A percentile compares a stretch with the other conserved stretches of the same genome.
Conservation (phyloP, 1,140 invertebrate species). For the Brachystomella parvula region DNA sequence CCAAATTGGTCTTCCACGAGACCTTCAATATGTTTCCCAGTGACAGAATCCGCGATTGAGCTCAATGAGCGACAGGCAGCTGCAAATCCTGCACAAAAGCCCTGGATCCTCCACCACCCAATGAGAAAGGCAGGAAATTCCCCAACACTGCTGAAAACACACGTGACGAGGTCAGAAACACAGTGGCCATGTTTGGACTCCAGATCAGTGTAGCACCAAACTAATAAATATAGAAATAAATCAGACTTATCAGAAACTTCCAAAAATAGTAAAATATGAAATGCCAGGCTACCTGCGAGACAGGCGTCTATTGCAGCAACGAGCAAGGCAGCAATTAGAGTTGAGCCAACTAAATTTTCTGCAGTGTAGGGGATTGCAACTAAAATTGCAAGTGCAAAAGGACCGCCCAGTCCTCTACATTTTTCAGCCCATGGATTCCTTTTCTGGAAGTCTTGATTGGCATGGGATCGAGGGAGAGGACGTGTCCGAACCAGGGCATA, state of each 20-base stretch:
- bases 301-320: slow-evolving; percentile 31
- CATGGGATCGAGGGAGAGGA: neutral
- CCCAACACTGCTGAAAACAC: slow-evolving; percentile 27
- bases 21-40: slow-evolving; percentile 32
- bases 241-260: neutral
- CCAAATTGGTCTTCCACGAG: slow-evolving; percentile 32
- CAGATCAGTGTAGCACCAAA: slow-evolving; percentile 37
- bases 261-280: neutral
- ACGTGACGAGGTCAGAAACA: slow-evolving; percentile 29
- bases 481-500: slow-evolving; percentile 34
- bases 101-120: slow-evolving; percentile 30
- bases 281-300: slow-evolving; percentile 30
- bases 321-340: slow-evolving; percentile 32
- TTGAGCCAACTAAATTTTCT: slow-evolving; percentile 33
- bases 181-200: slow-evolving; percentile 35
- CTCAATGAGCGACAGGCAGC: slow-evolving; percentile 29
- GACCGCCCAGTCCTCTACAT: slow-evolving; percentile 31
- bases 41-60: slow-evolving; percentile 34
- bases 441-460: neutral
- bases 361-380: slow-evolving; percentile 35
- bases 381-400: slow-evolving; percentile 31
- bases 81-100: slow-evolving; percentile 29
- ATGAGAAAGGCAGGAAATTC: slow-evolving; percentile 35
- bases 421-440: slow-evolving; percentile 32
- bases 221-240: slow-evolving; percentile 14